These are phyloP conservation scores for Mormyrus proboscirostris DNA, from an alignment of 2,797 vertebrate species.

Conservation along the genomic window DNA sequence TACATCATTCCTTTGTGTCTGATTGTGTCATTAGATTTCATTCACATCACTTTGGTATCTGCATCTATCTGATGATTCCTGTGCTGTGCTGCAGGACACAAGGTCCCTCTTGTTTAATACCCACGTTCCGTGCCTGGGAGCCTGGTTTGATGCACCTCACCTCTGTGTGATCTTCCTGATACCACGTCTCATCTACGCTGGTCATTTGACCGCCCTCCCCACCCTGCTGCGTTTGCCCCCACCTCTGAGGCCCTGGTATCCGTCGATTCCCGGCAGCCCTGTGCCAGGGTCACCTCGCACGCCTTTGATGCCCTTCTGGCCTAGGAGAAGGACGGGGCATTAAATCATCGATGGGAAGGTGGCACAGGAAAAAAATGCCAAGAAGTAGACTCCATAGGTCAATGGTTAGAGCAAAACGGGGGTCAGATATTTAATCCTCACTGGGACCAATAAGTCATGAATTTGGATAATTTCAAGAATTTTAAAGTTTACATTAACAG, in stretches of 20 bases:
- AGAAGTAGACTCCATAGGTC: background rate
- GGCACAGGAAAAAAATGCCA: background rate
- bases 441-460: background rate
- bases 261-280: slow-evolving; percentile 52
- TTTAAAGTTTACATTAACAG: background rate
- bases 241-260: slow-evolving; percentile 57
- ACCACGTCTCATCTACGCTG: background rate
- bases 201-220: background rate
- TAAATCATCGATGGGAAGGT: background rate
- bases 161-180: background rate
- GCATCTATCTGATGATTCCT: background rate
- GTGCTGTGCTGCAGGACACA: background rate
- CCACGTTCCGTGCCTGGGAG: background rate
- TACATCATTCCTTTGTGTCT: background rate
- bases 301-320: slow-evolving; percentile 56
- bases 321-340: slow-evolving; percentile 35
- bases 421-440: background rate
- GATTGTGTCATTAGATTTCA: background rate
- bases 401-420: background rate
- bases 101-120: background rate
- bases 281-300: slow-evolving; percentile 44
- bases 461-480: background rate
- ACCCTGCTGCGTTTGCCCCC: background rate
- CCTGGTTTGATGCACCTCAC: background rate
- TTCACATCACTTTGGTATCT: background rate